These are phyloP conservation scores for Drosophila koepferae DNA, from an alignment of 2,888 invertebrate species.

Conservation along the genomic window DNA sequence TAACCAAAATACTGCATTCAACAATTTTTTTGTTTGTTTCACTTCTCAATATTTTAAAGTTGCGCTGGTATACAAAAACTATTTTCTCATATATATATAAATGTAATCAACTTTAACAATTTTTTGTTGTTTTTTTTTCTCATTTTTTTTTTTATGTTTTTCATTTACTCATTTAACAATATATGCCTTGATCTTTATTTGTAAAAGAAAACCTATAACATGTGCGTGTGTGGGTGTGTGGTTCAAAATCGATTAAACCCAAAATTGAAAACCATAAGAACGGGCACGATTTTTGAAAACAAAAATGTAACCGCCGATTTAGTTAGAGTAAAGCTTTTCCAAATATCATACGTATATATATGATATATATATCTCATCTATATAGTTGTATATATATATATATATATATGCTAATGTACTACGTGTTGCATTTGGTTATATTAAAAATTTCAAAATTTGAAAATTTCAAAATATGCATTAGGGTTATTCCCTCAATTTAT, in stretches of 20 bases:
- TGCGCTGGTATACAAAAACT: constrained; percentile 61
- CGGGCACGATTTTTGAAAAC: constrained; percentile 58
- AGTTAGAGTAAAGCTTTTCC: constrained; percentile 70
- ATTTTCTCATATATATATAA: constrained; percentile 58
- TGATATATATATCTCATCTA: constrained; percentile 31
- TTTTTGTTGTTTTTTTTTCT: constrained; percentile 27
- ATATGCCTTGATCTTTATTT: constrained; percentile 55
- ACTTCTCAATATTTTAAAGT: constrained; percentile 57
- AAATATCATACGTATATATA: constrained; percentile 44
- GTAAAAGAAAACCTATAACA: constrained; percentile 64
- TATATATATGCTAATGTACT: constrained; percentile 46
- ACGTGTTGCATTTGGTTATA: constrained; percentile 44
- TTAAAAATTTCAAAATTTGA: constrained; percentile 55
- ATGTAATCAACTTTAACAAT: constrained; percentile 78
- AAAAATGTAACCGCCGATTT: constrained; percentile 59
- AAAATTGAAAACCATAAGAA: constrained; percentile 58
- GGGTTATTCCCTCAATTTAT: constrained; percentile 35
- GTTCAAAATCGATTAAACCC: constrained; percentile 55
- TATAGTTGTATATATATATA: constrained; percentile 38
- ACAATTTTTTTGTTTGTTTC: constrained; percentile 54
- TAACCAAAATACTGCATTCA: constrained; percentile 67
- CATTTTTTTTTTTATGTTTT: not conserved
- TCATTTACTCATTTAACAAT: constrained; percentile 55
- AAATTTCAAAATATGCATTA: constrained; percentile 41
- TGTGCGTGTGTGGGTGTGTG: constrained; percentile 44